Evolutionary conservation across 2,113 vertebrate species (phyloP).

Genomic region (Genyomyrus donnyi): DNA sequence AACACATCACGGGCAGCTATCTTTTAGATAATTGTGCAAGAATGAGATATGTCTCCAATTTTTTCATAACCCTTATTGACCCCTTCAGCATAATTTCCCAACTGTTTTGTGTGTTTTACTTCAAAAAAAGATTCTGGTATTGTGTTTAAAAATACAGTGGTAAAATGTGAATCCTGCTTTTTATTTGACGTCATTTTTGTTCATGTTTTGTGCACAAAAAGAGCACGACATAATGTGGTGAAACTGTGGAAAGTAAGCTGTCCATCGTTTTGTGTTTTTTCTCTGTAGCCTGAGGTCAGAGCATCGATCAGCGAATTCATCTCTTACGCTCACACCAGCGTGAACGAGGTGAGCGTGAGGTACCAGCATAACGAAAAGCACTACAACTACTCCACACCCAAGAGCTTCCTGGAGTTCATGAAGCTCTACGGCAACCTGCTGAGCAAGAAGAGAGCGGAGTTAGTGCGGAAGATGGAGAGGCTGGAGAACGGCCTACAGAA

Average conservation of each 20-base stretch:
- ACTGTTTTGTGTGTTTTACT: constrained; percentile 1
- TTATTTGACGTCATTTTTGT: not conserved
- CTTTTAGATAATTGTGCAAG: constrained; percentile 62
- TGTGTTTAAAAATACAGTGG: not conserved
- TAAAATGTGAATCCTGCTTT: not conserved
- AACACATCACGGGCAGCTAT: constrained; percentile 58
- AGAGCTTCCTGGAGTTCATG: constrained; percentile 70
- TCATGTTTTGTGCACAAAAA: not conserved
- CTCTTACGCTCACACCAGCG: constrained; percentile 58
- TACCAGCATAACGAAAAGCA: constrained; percentile 64
- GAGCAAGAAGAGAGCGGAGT: constrained; percentile 55
- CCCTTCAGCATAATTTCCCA: not conserved
- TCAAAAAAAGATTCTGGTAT: not conserved
- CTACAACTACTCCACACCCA: constrained; percentile 69
- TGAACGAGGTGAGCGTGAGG: constrained; percentile 59
- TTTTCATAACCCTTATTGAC: not conserved
- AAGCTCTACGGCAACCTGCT: constrained; percentile 59
- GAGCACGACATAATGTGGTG: not conserved
- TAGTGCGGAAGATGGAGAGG: constrained; percentile 61
- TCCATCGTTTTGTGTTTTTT: constrained; percentile 18
- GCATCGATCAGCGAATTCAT: constrained; percentile 59
- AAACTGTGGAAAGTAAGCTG: not conserved
- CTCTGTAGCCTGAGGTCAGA: constrained; percentile 48
- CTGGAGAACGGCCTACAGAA: constrained; percentile 62
- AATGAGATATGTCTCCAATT: not conserved